Evolutionary conservation across 2,113 vertebrate genomes (phyloP).

Genomic region (Bubo scandiacus): DNA sequence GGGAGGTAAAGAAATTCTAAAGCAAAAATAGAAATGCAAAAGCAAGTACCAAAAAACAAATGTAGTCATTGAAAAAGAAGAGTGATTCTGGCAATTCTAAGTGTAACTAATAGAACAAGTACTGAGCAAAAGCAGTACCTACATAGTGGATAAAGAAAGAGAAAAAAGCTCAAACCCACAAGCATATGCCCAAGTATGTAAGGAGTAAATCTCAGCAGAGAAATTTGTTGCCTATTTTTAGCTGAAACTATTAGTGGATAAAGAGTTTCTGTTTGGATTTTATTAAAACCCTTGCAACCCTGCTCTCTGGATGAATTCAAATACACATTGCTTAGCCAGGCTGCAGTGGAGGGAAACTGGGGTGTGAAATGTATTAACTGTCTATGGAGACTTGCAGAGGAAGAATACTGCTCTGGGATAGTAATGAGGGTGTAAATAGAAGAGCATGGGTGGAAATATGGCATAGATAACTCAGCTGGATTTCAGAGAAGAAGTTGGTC

Average conservation of each 20-base stretch:
- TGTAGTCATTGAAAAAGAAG: neutral
- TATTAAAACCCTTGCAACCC: neutral
- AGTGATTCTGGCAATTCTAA: neutral
- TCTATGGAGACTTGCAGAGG: neutral
- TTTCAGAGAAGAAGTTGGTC: neutral
- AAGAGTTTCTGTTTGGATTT: slow-evolving; percentile 40
- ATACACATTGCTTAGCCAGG: neutral
- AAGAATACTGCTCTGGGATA: neutral
- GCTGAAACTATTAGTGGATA: slow-evolving; percentile 25
- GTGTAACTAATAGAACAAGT: neutral
- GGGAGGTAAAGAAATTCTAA: neutral
- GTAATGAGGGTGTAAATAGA: neutral
- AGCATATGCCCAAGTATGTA: neutral
- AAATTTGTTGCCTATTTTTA: slow-evolving; percentile 53
- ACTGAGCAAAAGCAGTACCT: neutral
- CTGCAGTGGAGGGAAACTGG: neutral
- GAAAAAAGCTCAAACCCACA: neutral
- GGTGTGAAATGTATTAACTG: neutral
- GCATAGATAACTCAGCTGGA: neutral
- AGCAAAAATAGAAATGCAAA: neutral
- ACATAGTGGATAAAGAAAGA: neutral
- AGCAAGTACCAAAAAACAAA: neutral
- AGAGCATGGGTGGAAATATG: neutral
- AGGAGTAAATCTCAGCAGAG: slow-evolving; percentile 23
- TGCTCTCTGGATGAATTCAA: neutral